Conservation (phyloP, 2,113 vertebrate species). For the Ramphastos sulfuratus region DNA sequence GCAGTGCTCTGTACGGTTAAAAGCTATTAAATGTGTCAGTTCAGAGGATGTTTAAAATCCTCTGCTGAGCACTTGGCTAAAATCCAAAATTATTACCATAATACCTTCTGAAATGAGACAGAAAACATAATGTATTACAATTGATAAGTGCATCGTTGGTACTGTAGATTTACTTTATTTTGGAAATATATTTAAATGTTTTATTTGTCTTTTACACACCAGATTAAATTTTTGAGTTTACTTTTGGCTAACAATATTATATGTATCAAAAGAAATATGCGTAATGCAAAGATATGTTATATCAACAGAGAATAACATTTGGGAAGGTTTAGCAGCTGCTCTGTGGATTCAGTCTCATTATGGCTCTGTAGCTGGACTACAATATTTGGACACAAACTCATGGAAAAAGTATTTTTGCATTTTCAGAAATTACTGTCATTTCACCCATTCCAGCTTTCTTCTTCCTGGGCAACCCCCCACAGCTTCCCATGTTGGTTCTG, state of each 20-base stretch:
- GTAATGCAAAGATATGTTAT: neutral
- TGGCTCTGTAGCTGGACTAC: neutral
- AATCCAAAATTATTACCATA: constrained; percentile 79
- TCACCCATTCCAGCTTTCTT: neutral
- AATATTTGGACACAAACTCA: neutral
- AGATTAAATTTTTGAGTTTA: neutral
- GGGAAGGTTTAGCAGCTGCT: neutral
- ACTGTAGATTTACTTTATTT: constrained; percentile 60
- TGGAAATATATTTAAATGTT: constrained; percentile 62
- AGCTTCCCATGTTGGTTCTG: neutral
- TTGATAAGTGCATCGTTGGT: constrained; percentile 70
- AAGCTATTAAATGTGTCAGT: constrained; percentile 74
- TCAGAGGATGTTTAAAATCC: constrained; percentile 73
- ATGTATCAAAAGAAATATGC: neutral
- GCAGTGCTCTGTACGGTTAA: constrained; percentile 63
- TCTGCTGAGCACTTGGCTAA: constrained; percentile 70
- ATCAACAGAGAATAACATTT: neutral
- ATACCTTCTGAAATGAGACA: constrained; percentile 78
- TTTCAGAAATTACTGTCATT: neutral
- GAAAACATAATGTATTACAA: constrained; percentile 75
- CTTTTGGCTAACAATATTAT: neutral
- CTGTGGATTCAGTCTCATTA: neutral
- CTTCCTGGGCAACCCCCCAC: neutral
- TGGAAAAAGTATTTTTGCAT: neutral
- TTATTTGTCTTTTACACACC: constrained; percentile 33